These are phyloP conservation scores for Megaleporinus macrocephalus DNA, from an alignment of 2,113 vertebrate species.

Conservation along the genomic window DNA sequence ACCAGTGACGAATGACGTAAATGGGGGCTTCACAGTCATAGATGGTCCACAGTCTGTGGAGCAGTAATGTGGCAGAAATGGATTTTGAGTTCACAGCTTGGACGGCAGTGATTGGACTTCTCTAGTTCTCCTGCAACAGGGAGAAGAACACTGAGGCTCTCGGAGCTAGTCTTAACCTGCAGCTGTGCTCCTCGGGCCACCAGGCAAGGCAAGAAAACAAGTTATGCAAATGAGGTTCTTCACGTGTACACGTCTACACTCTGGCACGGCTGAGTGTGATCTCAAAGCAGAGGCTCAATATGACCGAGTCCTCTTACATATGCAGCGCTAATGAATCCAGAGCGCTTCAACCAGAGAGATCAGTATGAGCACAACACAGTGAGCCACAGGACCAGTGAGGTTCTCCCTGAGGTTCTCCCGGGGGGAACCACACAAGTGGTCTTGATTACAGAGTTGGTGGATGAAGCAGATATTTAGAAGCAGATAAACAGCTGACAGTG, in stretches of 20 bases:
- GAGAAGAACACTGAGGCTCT: not conserved
- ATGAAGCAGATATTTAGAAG: no score
- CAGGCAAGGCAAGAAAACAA: slow-evolving; percentile 1
- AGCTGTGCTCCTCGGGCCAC: not conserved
- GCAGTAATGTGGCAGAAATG: no score
- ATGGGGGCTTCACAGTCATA: no score
- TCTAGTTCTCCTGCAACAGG: not conserved
- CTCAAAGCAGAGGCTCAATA: not conserved
- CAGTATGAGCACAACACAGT: no score
- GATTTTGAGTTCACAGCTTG: no score
- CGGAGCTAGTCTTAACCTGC: not conserved
- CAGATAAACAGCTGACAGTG: no score
- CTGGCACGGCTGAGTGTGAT: not conserved
- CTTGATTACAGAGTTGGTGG: no score
- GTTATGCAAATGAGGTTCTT: not conserved
- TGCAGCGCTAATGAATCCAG: not conserved
- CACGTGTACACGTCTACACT: not conserved
- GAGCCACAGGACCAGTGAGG: no score
- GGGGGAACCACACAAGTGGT: no score
- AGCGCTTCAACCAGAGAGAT: not conserved
- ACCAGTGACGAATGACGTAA: no score
- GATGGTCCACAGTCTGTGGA: no score
- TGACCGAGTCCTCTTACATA: not conserved
- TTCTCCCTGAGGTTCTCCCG: no score
- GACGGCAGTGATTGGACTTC: not conserved